Evolutionary conservation across 1,140 invertebrate genomes (phyloP), one percentile per base, ranked within the genome.

Genomic region (Cataglyphis hispanica): DNA sequence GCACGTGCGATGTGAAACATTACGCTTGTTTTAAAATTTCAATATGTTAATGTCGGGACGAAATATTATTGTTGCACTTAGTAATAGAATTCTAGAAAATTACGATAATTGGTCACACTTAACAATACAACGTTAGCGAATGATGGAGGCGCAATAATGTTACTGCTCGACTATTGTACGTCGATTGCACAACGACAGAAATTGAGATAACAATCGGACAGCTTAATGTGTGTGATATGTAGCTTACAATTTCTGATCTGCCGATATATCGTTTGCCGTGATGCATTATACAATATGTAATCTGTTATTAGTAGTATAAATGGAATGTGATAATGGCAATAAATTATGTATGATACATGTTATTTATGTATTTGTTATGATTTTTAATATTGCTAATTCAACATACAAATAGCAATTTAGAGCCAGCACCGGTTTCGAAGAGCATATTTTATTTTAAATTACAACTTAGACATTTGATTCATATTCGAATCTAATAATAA

Each of bases 141-240:
- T 53, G 53, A 58, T 22, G 66, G 13, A 81, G 66, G 78, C 78
- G 53, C 46, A 83, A 72, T 34, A 83, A 74, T 37, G 67, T 83
- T 74, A 22, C 37, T 22, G 50, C 67, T 37, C 13, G 53, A 40
- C 78, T 74, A 83, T 83, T 83, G 66, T 81, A 31, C 31, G 56
- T 19, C 40, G 67, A 74, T 83, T 83, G 53, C 78, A 74, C 53
- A 74, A 83, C 67, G 34, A 19, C 37, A 83, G 78, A 83, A 70
- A 83, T 83, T 60, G 67, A 83, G 78, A 83, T 83, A 83, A 74
- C 67, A 74, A 83, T 83, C 78, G 37, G 25, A 11, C 31, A 31
- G 78, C 25, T 83, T 83, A 83, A 83, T 46, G 53, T 27, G 53
- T 13, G 31, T 19, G 25, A 43, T 61, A 83, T 72, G 34, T 58